These are phyloP conservation scores for Pemphigus obesinymphae DNA, from an alignment of 1,140 invertebrate genomes.

Conservation along the genomic window DNA sequence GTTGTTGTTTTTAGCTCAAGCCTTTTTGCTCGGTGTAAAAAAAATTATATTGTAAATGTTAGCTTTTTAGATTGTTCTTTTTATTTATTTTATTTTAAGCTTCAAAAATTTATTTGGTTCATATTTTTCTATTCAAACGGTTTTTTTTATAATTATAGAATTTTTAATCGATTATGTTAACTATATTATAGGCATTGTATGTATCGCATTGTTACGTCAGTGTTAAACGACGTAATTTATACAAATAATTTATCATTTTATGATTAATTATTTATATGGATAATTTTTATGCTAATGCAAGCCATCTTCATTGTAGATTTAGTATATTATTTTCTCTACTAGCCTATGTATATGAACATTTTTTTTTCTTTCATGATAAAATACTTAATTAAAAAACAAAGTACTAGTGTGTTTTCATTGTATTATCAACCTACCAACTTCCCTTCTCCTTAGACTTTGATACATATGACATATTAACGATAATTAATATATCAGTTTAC, in stretches of 20 bases:
- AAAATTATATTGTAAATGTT: conserved; percentile 39
- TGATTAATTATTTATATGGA: neutral
- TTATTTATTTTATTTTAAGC: conserved; percentile 19
- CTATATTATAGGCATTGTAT: conserved; percentile 18
- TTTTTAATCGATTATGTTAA: conserved; percentile 18
- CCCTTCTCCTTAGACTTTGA: neutral
- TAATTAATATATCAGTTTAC: neutral
- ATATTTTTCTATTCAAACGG: neutral
- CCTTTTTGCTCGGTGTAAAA: conserved; percentile 13
- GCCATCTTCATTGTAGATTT: conserved; percentile 34
- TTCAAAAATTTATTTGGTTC: conserved; percentile 19
- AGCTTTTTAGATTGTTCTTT: conserved; percentile 38
- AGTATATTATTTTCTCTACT: conserved; percentile 32
- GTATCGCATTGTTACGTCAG: neutral
- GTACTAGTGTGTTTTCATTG: neutral
- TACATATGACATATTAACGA: neutral
- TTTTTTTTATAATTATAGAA: conserved; percentile 20
- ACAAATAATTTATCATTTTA: neutral
- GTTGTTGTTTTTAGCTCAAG: conserved; percentile 34
- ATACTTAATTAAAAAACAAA: conserved; percentile 8
- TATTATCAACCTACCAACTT: neutral
- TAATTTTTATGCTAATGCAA: conserved; percentile 20
- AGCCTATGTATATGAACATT: conserved; percentile 25
- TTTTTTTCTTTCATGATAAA: conserved; percentile 26
- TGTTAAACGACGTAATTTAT: neutral